Conservation (phyloP, 2,113 vertebrate species). For the Hoplias malabaricus region DNA sequence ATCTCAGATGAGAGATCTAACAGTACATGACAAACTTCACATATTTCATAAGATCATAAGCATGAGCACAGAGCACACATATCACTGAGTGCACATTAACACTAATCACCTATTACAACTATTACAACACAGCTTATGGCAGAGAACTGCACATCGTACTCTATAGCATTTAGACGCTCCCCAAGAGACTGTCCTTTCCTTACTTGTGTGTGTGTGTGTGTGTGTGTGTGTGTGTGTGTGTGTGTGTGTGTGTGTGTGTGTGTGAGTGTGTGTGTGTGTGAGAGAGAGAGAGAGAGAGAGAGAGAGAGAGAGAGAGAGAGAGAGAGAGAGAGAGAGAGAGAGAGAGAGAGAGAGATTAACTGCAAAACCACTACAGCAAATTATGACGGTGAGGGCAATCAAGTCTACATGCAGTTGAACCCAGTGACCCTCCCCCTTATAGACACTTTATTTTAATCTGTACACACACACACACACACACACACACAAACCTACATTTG, state of each 20-base stretch:
- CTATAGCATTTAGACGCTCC: constrained; percentile 17
- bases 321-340: background rate
- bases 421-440: background rate
- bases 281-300: background rate
- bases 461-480: constrained; percentile 3
- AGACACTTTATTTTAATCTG: background rate
- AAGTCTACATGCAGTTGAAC: background rate
- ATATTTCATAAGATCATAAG: constrained; percentile 8
- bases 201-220: constrained; percentile 14
- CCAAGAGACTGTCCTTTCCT: background rate
- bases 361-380: background rate
- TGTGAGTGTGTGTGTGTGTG: background rate
- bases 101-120: constrained; percentile 36
- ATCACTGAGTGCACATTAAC: constrained; percentile 15
- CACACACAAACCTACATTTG: background rate
- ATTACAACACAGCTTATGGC: constrained; percentile 25
- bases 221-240: constrained; percentile 10
- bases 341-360: background rate
- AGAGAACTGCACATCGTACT: background rate
- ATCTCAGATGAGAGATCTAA: constrained; percentile 1
- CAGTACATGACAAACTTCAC: background rate
- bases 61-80: background rate
- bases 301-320: background rate
- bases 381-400: background rate
- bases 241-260: background rate